phyloP scores from a whole-genome alignment of 2,888 invertebrate species.

The Acleris cristana region DNA sequence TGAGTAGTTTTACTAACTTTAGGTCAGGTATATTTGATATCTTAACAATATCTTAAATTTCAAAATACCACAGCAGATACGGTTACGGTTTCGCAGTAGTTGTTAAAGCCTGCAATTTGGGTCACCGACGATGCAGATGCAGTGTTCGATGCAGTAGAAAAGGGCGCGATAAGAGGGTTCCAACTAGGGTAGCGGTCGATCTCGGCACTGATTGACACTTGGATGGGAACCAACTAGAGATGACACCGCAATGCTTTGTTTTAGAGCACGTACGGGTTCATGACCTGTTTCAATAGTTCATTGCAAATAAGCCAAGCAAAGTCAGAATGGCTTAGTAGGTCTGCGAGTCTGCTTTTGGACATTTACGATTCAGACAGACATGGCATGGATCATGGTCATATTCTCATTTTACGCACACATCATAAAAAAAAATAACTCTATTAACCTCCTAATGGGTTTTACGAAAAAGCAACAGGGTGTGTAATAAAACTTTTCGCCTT shows the following conservation, averaged over 20 bases:
- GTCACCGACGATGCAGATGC: slow-evolving; percentile 68
- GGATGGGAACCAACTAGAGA: slow-evolving; percentile 33
- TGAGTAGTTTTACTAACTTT: too few species aligned
- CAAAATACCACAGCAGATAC: neutral
- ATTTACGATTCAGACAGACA: too few species aligned
- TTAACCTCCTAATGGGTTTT: too few species aligned
- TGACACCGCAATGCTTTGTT: slow-evolving; percentile 4
- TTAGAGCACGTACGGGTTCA: neutral
- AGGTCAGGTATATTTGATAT: neutral
- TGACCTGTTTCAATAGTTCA: neutral
- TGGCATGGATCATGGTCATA: too few species aligned
- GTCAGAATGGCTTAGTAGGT: too few species aligned
- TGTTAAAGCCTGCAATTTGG: slow-evolving; percentile 63
- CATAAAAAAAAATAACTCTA: too few species aligned
- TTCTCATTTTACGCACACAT: too few species aligned
- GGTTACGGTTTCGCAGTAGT: slow-evolving; percentile 49
- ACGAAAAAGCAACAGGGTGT: neutral
- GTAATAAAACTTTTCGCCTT: neutral
- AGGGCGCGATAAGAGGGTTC: slow-evolving; percentile 64
- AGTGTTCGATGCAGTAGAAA: slow-evolving; percentile 62
- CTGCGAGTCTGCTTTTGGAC: too few species aligned
- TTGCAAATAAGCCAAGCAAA: neutral
- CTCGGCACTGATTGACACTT: slow-evolving; percentile 40
- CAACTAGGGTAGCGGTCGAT: slow-evolving; percentile 50
- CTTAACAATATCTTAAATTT: neutral